These are phyloP conservation scores for Nemotelus pantherinus DNA, from an alignment of 2,888 invertebrate species.

Conservation along the genomic window DNA sequence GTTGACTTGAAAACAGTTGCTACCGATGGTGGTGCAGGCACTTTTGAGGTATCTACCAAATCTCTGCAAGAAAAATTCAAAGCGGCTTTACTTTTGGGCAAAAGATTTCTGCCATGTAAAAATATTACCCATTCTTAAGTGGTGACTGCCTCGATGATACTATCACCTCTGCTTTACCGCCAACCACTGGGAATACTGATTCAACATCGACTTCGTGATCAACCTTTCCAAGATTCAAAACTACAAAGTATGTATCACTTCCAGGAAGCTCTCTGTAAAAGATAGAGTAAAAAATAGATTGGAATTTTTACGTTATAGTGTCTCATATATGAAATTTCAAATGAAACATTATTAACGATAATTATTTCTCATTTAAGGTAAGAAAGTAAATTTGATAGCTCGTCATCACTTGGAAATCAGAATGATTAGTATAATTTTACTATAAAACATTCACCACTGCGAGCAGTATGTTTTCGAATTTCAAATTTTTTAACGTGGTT, in stretches of 20 bases:
- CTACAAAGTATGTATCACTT: slow-evolving; percentile 31
- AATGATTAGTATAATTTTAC: too few species aligned
- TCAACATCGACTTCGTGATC: slow-evolving; percentile 13
- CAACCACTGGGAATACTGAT: slow-evolving; percentile 16
- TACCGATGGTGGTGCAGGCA: slow-evolving; percentile 11
- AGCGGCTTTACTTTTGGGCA: too few species aligned
- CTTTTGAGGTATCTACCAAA: neutral
- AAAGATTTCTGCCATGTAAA: neutral
- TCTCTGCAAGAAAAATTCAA: neutral
- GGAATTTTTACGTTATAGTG: too few species aligned
- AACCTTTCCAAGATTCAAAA: slow-evolving; percentile 27
- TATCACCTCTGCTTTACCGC: slow-evolving; percentile 20
- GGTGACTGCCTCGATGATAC: slow-evolving; percentile 24
- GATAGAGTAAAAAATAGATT: neutral
- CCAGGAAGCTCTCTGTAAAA: slow-evolving; percentile 20
- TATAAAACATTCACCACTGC: too few species aligned
- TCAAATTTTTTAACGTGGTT: too few species aligned
- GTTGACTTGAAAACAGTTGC: slow-evolving; percentile 27
- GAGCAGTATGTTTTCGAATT: too few species aligned
- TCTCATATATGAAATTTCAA: too few species aligned
- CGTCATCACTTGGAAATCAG: too few species aligned
- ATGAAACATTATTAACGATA: too few species aligned
- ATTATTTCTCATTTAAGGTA: too few species aligned
- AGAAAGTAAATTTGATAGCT: too few species aligned
- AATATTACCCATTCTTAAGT: slow-evolving; percentile 8